phyloP scores from a whole-genome alignment of 2,797 vertebrate genomes.

The Rhynchonycteris naso region DNA sequence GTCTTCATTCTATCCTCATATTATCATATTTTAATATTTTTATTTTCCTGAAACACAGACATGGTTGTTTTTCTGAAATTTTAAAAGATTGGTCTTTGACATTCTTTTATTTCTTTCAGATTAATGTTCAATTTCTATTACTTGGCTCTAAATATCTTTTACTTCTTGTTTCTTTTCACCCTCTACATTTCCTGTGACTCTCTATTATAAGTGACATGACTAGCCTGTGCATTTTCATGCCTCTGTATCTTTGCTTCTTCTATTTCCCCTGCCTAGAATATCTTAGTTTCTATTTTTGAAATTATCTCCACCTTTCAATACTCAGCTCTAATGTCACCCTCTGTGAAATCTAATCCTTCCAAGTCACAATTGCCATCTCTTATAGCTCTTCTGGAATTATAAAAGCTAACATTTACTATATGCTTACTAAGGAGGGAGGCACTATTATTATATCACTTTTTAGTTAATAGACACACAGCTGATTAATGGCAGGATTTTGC shows the following conservation, averaged over 20 bases:
- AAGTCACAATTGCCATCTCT: not conserved
- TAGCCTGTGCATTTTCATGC: not conserved
- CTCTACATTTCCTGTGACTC: not conserved
- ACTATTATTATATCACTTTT: not conserved
- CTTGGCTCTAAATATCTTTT: not conserved
- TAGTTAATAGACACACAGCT: not conserved
- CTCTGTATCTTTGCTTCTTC: not conserved
- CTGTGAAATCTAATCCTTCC: not conserved
- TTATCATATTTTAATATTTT: constrained; percentile 45
- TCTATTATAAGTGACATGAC: not conserved
- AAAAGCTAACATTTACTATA: not conserved
- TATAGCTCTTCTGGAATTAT: not conserved
- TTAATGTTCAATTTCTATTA: not conserved
- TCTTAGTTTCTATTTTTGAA: not conserved
- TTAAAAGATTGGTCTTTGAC: constrained; percentile 34
- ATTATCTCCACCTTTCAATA: not conserved
- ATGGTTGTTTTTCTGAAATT: constrained; percentile 41
- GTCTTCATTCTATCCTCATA: constrained; percentile 51
- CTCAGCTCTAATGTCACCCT: not conserved
- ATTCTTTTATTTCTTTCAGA: not conserved
- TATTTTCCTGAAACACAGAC: constrained; percentile 43
- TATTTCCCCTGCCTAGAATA: not conserved
- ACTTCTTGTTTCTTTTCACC: not conserved
- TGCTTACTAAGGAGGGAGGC: not conserved
- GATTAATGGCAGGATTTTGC: not conserved